A percentile compares a stretch with the other conserved stretches of the same genome.
These are phyloP conservation scores for Sebastes steindachneri DNA, from an alignment of 2,797 vertebrate genomes.

Conservation along the genomic window DNA sequence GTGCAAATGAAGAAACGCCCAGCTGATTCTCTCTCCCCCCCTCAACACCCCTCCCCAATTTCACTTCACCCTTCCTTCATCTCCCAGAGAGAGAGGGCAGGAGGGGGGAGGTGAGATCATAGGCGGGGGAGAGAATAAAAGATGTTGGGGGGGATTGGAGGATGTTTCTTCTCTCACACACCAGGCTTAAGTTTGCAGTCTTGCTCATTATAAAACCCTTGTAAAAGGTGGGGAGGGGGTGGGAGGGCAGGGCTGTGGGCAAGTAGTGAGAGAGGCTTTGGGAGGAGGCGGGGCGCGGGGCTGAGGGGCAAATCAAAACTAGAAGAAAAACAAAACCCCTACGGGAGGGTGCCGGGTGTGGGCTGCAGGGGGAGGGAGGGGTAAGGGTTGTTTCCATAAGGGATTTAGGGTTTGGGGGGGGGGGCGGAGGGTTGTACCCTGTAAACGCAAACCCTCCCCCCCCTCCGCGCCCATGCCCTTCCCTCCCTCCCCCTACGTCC, in stretches of 20 bases:
- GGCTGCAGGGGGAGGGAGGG: slow-evolving; percentile 64
- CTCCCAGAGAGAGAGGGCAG: slow-evolving; percentile 35
- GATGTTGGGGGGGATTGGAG: slow-evolving; percentile 23
- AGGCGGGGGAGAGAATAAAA: slow-evolving; percentile 41
- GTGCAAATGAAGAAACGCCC: slow-evolving; percentile 54
- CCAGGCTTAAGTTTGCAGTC: slow-evolving; percentile 71
- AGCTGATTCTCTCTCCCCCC: neutral
- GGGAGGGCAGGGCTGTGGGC: slow-evolving; percentile 41
- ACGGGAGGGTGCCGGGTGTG: slow-evolving; percentile 67
- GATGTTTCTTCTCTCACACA: slow-evolving; percentile 68
- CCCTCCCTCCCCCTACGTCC: slow-evolving; percentile 60
- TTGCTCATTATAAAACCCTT: slow-evolving; percentile 69
- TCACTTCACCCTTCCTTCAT: slow-evolving; percentile 34
- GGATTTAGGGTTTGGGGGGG: slow-evolving; percentile 41
- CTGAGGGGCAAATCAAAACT: slow-evolving; percentile 67
- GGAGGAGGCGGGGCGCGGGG: slow-evolving; percentile 27
- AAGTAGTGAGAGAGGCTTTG: slow-evolving; percentile 50
- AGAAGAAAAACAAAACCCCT: slow-evolving; percentile 62
- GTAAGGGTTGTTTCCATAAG: slow-evolving; percentile 56
- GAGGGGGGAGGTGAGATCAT: slow-evolving; percentile 50
- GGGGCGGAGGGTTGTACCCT: slow-evolving; percentile 53
- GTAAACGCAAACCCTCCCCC: slow-evolving; percentile 56
- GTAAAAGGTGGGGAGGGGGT: slow-evolving; percentile 40
- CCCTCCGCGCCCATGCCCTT: slow-evolving; percentile 46
- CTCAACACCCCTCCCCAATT: neutral